These are phyloP conservation scores for Drosophila barbarae DNA, from an alignment of 2,888 invertebrate genomes.

Conservation along the genomic window DNA sequence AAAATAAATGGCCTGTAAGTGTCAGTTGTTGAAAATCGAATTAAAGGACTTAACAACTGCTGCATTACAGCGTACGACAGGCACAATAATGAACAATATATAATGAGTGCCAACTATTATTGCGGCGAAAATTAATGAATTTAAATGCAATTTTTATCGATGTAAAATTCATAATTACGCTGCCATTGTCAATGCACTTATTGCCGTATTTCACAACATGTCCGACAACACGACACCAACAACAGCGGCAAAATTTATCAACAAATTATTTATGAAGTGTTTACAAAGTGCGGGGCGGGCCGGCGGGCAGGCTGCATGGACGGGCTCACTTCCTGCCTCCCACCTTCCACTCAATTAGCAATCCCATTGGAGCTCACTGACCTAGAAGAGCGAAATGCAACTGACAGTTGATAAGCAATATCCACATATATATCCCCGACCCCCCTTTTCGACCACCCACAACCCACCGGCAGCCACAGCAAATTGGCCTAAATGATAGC, in stretches of 20 bases:
- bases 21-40: constrained; percentile 60
- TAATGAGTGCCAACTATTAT: constrained; percentile 46
- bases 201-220: constrained; percentile 38
- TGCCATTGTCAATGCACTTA: constrained; percentile 56
- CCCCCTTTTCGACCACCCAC: neutral
- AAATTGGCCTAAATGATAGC: constrained; percentile 55
- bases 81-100: constrained; percentile 62
- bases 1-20: constrained; percentile 61
- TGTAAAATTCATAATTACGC: constrained; percentile 68
- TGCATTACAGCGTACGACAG: constrained; percentile 27
- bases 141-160: constrained; percentile 67
- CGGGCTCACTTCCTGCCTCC: constrained; percentile 24
- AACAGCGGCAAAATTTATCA: constrained; percentile 37
- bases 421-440: constrained; percentile 8
- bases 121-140: constrained; percentile 56
- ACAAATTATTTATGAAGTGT: constrained; percentile 64
- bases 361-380: constrained; percentile 40
- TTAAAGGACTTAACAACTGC: constrained; percentile 47
- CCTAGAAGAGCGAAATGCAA: constrained; percentile 39
- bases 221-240: constrained; percentile 32
- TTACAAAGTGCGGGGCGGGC: constrained; percentile 36
- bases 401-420: constrained; percentile 52
- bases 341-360: constrained; percentile 45
- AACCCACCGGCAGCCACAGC: constrained; percentile 12
- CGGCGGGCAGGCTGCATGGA: neutral